Conservation (phyloP, 2,888 invertebrate genomes). For the Spialia ferax region DNA sequence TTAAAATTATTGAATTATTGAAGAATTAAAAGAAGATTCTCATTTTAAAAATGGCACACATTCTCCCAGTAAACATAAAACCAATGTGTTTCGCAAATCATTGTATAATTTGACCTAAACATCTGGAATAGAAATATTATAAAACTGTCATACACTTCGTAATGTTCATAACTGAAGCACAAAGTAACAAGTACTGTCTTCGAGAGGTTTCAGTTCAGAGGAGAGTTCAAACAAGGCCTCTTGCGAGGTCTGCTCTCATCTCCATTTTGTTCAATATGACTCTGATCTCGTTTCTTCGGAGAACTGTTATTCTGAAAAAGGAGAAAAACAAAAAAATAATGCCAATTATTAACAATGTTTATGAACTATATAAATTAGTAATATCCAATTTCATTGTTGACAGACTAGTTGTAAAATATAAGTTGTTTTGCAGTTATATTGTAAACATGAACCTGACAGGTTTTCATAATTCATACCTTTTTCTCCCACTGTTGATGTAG, state of each 20-base stretch:
- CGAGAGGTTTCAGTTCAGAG: conserved; percentile 66
- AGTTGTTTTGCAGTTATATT: too few species aligned
- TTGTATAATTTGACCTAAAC: conserved; percentile 62
- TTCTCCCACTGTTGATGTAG: conserved; percentile 98
- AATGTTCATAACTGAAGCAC: conserved; percentile 74
- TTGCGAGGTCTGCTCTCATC: conserved; percentile 86
- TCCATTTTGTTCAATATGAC: conserved; percentile 84
- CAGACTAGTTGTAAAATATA: too few species aligned
- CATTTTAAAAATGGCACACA: conserved; percentile 54
- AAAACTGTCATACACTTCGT: conserved; percentile 70
- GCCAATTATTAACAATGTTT: too few species aligned
- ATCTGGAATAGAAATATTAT: conserved; percentile 66
- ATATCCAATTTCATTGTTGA: too few species aligned
- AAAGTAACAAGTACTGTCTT: conserved; percentile 54
- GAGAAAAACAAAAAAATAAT: too few species aligned
- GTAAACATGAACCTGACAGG: background rate
- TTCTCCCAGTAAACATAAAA: conserved; percentile 57
- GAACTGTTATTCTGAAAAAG: conserved; percentile 80
- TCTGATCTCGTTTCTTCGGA: conserved; percentile 88
- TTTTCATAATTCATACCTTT: conserved; percentile 84
- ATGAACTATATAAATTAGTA: too few species aligned
- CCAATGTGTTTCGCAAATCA: conserved; percentile 57
- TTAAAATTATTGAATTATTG: too few species aligned
- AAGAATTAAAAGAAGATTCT: background rate
- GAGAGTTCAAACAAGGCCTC: conserved; percentile 85